Percentiles rank a stretch among this genome's conserved stretches.
phyloP scores from a whole-genome alignment of 1,140 invertebrate genomes.

The Dolichoris vasculosae region DNA sequence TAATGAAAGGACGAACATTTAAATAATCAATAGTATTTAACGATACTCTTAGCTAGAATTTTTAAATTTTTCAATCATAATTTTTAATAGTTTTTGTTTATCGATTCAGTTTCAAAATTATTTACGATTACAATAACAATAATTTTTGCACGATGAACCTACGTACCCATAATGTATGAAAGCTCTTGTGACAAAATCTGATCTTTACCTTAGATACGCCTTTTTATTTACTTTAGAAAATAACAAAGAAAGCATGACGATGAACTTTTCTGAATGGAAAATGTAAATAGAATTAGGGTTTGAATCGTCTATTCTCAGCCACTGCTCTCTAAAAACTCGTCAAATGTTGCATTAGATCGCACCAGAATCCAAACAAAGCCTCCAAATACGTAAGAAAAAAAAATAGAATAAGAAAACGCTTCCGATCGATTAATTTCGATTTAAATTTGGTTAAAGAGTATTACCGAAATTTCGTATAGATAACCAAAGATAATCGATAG shows the following conservation, averaged over 20 bases:
- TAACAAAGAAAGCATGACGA: constrained; percentile 18
- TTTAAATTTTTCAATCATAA: constrained; percentile 19
- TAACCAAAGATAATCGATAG: no score
- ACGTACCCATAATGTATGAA: neutral
- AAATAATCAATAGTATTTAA: neutral
- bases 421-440: neutral
- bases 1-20: neutral
- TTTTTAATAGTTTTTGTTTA: neutral
- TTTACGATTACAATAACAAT: constrained; percentile 25
- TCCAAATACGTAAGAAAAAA: neutral
- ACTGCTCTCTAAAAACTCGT: constrained; percentile 33
- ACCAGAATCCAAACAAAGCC: constrained; percentile 2
- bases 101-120: neutral
- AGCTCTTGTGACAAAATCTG: constrained; percentile 23
- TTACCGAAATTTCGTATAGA: neutral
- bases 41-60: neutral
- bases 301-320: constrained; percentile 31
- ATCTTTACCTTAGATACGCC: neutral
- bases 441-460: neutral
- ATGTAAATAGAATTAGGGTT: neutral
- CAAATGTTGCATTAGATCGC: neutral
- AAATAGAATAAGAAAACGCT: neutral
- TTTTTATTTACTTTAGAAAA: constrained; percentile 11
- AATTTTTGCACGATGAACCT: neutral
- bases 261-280: neutral